Conservation (phyloP, 2,797 vertebrate species). For the Lycodopsis pacificus region DNA sequence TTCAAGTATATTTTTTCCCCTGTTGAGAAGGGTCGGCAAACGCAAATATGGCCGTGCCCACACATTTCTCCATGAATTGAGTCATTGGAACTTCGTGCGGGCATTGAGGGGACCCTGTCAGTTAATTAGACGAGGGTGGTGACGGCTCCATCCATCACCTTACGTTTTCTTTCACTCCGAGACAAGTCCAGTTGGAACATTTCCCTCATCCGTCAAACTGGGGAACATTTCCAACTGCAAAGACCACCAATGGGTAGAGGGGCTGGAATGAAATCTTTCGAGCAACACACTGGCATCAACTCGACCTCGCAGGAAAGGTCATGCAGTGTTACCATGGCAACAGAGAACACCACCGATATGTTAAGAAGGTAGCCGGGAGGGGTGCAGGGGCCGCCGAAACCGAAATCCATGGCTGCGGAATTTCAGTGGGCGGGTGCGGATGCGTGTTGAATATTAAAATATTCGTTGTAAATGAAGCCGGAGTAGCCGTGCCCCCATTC, state of each 20-base stretch:
- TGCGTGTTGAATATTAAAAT: conserved; percentile 75
- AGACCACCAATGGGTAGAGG: conserved; percentile 64
- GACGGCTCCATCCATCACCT: conserved; percentile 75
- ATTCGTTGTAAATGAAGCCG: conserved; percentile 61
- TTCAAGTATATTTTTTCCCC: conserved; percentile 20
- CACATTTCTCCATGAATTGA: conserved; percentile 55
- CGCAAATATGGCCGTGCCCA: conserved; percentile 37
- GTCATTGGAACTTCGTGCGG: conserved; percentile 48
- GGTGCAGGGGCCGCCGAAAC: conserved; percentile 30
- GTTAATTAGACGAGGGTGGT: conserved; percentile 72
- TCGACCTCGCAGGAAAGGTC: conserved; percentile 77
- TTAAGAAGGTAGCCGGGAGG: conserved; percentile 68
- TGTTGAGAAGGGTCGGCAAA: conserved; percentile 14
- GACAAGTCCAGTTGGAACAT: conserved; percentile 65
- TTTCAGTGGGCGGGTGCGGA: conserved; percentile 64
- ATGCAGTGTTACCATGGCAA: conserved; percentile 73
- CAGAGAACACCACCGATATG: conserved; percentile 73
- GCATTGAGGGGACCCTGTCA: conserved; percentile 67
- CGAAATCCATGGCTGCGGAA: conserved; percentile 65
- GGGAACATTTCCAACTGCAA: conserved; percentile 62
- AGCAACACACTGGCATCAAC: conserved; percentile 69
- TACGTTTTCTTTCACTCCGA: conserved; percentile 60
- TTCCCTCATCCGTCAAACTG: conserved; percentile 72
- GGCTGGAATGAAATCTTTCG: conserved; percentile 62
- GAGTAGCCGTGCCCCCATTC: conserved; percentile 63